A percentile compares a stretch with the other conserved stretches of the same genome.
Conservation (phyloP, 2,888 invertebrate species). For the Plagiodera versicolora region DNA sequence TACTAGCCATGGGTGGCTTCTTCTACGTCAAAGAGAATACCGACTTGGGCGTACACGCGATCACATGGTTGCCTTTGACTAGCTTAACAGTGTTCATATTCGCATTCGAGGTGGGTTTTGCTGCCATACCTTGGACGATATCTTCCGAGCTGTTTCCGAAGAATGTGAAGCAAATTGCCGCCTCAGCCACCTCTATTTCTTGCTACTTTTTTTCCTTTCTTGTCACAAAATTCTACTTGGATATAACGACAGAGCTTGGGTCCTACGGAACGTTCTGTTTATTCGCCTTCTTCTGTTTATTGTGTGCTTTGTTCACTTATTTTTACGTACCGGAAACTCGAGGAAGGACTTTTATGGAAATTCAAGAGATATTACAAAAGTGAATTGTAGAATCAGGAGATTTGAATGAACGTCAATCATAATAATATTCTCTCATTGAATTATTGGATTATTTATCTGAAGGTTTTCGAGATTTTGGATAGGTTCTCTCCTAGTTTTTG, state of each 20-base stretch:
- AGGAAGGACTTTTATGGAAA: constrained; percentile 82
- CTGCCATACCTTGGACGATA: constrained; percentile 78
- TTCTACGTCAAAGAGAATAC: constrained; percentile 58
- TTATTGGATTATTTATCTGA: no score
- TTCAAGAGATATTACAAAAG: constrained; percentile 62
- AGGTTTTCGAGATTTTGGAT: no score
- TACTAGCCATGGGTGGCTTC: constrained; percentile 58
- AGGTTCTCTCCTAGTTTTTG: no score
- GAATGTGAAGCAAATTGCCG: constrained; percentile 72
- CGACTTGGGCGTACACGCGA: constrained; percentile 49
- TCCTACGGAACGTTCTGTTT: constrained; percentile 70
- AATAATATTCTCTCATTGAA: no score
- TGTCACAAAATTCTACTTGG: constrained; percentile 69
- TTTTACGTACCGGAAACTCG: constrained; percentile 87
- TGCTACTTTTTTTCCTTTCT: constrained; percentile 75
- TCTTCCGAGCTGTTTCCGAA: constrained; percentile 78
- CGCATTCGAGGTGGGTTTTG: constrained; percentile 60
- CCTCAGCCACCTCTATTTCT: constrained; percentile 71
- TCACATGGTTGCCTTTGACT: constrained; percentile 72
- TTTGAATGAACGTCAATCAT: no score
- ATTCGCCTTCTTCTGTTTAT: constrained; percentile 59
- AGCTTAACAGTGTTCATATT: constrained; percentile 72
- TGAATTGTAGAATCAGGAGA: background rate
- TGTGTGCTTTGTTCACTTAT: constrained; percentile 71
- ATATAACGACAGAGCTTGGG: constrained; percentile 61